Conservation (phyloP, 2,888 invertebrate species). For the Zygogramma bicolorata region DNA sequence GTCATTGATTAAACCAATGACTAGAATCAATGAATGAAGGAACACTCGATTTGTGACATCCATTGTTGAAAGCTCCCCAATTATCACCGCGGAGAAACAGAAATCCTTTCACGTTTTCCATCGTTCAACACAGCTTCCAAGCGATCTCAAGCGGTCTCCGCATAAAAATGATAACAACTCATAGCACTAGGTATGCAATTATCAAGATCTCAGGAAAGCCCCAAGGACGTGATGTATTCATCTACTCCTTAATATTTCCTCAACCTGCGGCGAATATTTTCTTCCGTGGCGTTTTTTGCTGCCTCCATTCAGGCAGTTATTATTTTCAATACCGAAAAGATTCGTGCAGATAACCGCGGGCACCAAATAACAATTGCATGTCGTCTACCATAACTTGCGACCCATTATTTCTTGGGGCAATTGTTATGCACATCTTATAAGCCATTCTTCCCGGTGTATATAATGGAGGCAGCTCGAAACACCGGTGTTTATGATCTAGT, state of each 20-base stretch:
- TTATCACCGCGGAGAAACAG: too few species aligned
- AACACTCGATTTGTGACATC: too few species aligned
- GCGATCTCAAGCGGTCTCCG: neutral
- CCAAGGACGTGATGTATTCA: neutral
- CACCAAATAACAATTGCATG: constrained; percentile 43
- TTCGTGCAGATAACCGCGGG: constrained; percentile 40
- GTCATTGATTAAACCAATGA: too few species aligned
- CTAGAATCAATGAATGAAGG: too few species aligned
- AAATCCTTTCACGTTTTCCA: neutral
- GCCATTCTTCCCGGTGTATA: constrained; percentile 10
- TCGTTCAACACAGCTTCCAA: neutral
- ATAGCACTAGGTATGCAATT: neutral
- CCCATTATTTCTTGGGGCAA: constrained; percentile 43
- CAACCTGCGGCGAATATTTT: constrained; percentile 9
- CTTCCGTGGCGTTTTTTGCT: constrained; percentile 29
- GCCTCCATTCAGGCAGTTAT: constrained; percentile 26
- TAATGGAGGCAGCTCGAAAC: constrained; percentile 9
- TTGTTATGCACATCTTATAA: constrained; percentile 45
- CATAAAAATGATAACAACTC: neutral
- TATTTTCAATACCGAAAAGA: constrained; percentile 39
- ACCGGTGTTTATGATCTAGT: constrained; percentile 30
- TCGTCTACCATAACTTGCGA: constrained; percentile 42
- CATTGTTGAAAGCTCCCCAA: too few species aligned
- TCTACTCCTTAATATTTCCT: constrained; percentile 4
- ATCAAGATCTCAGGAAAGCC: neutral